These are phyloP conservation scores for Syndactyla subalaris DNA, from an alignment of 2,797 vertebrate genomes.

Conservation along the genomic window DNA sequence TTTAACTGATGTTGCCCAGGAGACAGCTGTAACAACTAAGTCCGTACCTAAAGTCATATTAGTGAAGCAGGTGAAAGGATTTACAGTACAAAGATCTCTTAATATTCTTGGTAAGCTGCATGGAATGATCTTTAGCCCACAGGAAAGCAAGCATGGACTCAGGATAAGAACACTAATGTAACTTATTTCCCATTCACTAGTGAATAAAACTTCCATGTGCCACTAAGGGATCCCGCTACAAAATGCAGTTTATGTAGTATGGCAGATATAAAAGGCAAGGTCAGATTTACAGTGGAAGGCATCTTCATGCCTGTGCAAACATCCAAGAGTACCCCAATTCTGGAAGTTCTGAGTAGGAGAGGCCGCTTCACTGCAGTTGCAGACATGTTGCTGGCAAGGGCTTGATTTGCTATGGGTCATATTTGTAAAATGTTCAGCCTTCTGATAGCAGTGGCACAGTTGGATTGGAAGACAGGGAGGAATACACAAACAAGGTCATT, in stretches of 20 bases:
- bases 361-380: accelerated
- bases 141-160: accelerated
- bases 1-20: slow-evolving; percentile 64
- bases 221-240: neutral
- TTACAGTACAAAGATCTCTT: slow-evolving; percentile 38
- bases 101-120: neutral
- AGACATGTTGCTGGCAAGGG: neutral
- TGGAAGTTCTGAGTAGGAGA: neutral
- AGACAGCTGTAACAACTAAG: slow-evolving; percentile 40
- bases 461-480: neutral
- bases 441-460: accelerated
- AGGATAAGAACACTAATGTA: neutral
- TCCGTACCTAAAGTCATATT: neutral
- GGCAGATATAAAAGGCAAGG: neutral
- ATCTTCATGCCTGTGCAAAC: neutral
- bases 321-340: neutral
- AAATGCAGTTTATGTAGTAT: neutral
- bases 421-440: neutral
- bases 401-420: neutral
- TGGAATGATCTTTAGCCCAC: neutral
- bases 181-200: neutral
- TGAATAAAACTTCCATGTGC: neutral
- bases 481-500: neutral
- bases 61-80: slow-evolving; percentile 36
- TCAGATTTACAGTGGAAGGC: neutral